Percentiles rank a stretch among this genome's conserved stretches.
Conservation (phyloP, 2,888 invertebrate genomes). For the Amphipoea oculea region DNA sequence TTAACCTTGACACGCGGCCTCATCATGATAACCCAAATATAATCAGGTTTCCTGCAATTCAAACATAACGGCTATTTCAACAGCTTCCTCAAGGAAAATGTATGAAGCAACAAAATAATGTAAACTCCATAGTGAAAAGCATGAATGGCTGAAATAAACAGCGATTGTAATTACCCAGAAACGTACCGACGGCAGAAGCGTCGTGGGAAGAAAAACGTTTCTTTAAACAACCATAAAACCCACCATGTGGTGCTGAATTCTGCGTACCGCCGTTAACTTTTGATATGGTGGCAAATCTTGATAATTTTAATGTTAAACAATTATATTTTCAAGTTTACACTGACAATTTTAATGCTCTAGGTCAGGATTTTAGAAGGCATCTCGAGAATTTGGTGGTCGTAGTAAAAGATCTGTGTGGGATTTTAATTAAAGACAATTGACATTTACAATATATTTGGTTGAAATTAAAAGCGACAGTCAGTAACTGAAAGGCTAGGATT, state of each 20-base stretch:
- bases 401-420: background rate
- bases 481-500: background rate
- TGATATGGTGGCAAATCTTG: conserved; percentile 16
- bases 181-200: background rate
- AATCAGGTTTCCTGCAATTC: conserved; percentile 54
- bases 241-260: conserved; percentile 48
- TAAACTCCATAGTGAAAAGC: conserved; percentile 14
- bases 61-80: conserved; percentile 37
- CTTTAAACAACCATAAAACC: conserved; percentile 48
- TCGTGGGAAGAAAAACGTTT: conserved; percentile 54
- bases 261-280: conserved; percentile 35
- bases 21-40: conserved; percentile 26
- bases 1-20: conserved; percentile 33
- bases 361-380: background rate
- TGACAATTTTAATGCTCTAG: background rate
- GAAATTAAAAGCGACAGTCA: background rate
- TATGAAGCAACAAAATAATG: conserved; percentile 7
- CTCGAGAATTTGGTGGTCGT: background rate
- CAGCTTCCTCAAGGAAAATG: conserved; percentile 49
- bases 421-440: background rate
- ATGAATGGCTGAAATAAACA: conserved; percentile 39
- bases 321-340: background rate
- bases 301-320: conserved; percentile 11
- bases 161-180: conserved; percentile 27
- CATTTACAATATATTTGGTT: too few relatives aligned